Evolutionary conservation across 2,888 invertebrate genomes (phyloP).

Genomic region (Cyaniris semiargus): DNA sequence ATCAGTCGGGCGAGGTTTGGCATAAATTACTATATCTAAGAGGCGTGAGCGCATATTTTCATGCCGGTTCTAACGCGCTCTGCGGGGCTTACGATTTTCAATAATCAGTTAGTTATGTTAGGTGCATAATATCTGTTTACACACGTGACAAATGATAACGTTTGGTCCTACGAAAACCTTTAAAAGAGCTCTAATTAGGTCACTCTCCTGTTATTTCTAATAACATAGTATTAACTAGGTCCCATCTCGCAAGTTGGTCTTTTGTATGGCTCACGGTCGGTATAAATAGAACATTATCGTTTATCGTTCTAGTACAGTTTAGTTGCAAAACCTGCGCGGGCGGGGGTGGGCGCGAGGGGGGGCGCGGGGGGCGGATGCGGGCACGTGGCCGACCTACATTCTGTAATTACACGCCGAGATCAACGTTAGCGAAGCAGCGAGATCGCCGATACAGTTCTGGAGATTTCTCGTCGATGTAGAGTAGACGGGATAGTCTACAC

Average conservation of each 20-base stretch:
- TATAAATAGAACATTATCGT: slow-evolving; percentile 26
- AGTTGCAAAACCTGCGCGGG: slow-evolving; percentile 46
- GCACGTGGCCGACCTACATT: slow-evolving; percentile 53
- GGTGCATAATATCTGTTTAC: no score
- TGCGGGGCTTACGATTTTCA: neutral
- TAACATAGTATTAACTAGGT: neutral
- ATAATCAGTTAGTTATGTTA: no score
- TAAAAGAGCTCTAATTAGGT: no score
- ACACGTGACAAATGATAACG: no score
- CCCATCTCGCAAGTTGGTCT: neutral
- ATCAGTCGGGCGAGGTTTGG: slow-evolving; percentile 16
- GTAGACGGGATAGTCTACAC: neutral
- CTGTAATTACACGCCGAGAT: slow-evolving; percentile 40
- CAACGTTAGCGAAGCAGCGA: slow-evolving; percentile 27
- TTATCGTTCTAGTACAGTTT: slow-evolving; percentile 34
- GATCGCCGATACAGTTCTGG: neutral
- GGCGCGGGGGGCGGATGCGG: slow-evolving; percentile 22
- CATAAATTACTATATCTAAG: slow-evolving; percentile 6
- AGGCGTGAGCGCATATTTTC: slow-evolving; percentile 14
- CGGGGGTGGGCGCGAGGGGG: slow-evolving; percentile 19
- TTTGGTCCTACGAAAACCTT: no score
- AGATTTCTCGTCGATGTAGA: neutral
- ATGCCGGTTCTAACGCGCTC: neutral
- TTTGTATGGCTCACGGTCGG: neutral
- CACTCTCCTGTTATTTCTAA: no score